Evolutionary conservation across 1,140 invertebrate species (phyloP).

Genomic region (Megalonaias nervosa): DNA sequence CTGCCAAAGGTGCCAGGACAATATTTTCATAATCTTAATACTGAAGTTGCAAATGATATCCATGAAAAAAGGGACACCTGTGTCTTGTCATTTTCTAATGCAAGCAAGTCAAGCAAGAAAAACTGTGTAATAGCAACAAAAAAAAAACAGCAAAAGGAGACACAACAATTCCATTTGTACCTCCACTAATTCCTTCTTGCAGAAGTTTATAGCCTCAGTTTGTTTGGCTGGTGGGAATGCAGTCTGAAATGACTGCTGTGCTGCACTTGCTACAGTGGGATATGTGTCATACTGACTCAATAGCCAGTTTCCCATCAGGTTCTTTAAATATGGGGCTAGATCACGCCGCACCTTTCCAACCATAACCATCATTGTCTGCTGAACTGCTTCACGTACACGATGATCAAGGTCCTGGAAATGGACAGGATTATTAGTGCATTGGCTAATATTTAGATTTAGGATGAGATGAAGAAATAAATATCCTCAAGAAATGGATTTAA

Average conservation of each 20-base stretch:
- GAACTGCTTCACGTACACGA: conserved; percentile 81
- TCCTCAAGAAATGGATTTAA: background rate
- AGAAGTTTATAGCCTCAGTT: conserved; percentile 82
- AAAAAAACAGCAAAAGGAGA: too few relatives aligned
- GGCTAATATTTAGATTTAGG: too few relatives aligned
- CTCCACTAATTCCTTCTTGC: conserved; percentile 82
- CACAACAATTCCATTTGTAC: conserved; percentile 43
- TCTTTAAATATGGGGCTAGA: conserved; percentile 84
- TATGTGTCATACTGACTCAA: conserved; percentile 86
- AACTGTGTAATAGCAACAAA: too few relatives aligned
- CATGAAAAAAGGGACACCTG: too few relatives aligned
- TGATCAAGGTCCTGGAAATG: conserved; percentile 80
- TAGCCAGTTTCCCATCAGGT: conserved; percentile 78
- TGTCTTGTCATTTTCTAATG: too few relatives aligned
- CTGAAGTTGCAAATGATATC: too few relatives aligned
- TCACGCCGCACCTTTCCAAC: conserved; percentile 80
- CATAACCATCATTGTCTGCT: conserved; percentile 77
- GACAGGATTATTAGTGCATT: background rate
- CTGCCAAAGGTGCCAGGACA: too few relatives aligned
- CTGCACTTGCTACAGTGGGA: conserved; percentile 83
- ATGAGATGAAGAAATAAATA: background rate
- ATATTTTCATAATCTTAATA: too few relatives aligned
- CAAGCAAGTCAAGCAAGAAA: too few relatives aligned
- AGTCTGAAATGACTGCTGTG: conserved; percentile 78
- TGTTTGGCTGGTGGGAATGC: conserved; percentile 83